Conservation (phyloP, 2,797 vertebrate species). For the Cirrhinus mrigala region DNA sequence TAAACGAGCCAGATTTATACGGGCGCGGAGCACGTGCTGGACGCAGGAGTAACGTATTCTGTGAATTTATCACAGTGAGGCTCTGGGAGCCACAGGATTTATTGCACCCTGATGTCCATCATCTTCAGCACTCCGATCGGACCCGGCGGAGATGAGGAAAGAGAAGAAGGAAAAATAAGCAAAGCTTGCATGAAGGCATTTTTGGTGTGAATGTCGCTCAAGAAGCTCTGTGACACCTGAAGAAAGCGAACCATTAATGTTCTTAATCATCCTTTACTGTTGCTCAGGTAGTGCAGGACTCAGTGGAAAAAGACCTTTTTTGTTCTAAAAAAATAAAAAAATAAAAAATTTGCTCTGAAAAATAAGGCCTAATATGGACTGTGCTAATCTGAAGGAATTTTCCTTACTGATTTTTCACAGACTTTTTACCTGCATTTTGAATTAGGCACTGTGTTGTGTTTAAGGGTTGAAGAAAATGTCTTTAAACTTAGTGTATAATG, state of each 20-base stretch:
- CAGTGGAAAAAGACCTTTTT: background rate
- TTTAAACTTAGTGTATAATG: background rate
- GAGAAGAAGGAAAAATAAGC: background rate
- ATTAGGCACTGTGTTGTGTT: background rate
- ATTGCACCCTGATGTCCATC: constrained; percentile 20
- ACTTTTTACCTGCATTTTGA: background rate
- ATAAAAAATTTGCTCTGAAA: background rate
- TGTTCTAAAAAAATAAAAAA: no score
- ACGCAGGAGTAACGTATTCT: background rate
- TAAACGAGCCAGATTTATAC: constrained; percentile 27
- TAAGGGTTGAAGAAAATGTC: background rate
- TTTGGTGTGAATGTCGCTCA: background rate
- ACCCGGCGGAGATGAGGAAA: background rate
- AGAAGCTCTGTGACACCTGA: background rate
- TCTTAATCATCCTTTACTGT: background rate
- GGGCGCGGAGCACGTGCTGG: constrained; percentile 8
- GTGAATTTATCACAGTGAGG: constrained; percentile 38
- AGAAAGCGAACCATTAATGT: background rate
- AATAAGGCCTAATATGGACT: background rate
- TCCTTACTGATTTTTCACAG: background rate
- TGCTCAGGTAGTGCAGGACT: background rate
- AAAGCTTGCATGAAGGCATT: background rate
- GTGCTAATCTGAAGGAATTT: background rate
- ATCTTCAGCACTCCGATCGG: background rate
- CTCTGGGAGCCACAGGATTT: constrained; percentile 29